Base-by-base conservation (phyloP, 2,888 invertebrate genomes). In the Erannis defoliaria region DNA sequence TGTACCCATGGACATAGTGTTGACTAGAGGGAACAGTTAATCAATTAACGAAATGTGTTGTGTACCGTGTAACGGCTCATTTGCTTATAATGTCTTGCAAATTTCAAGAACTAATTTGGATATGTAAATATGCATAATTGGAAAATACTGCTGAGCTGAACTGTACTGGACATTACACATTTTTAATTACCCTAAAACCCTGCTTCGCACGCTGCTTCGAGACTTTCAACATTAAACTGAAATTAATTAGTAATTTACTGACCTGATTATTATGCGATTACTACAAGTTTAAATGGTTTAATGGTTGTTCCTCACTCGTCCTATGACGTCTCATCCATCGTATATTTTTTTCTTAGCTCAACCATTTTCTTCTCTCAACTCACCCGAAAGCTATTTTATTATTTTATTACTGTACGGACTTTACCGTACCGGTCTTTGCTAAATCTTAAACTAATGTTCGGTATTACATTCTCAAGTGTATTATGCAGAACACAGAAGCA, bases 41-140 rank as follows among this genome's bases (percentile, higher is more conserved):
- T 79, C 81, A 82, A 82, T 85, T 82, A 84, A 78, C 73, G 62
- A 82, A 84, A 80, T 79, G 78, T 77, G 76, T 78, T 74, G 68
- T 74, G 71, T 79, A 78, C 78, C 75, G 73, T 73, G 71, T 74
- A 73, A 75, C 74, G 76, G 75, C 72, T 66, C 55, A 56, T 61
- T n/a, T 70, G 73, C 61, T 64, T 70, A 67, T 76, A 38, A 54
- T 58, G 35, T 48, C 26, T 42, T 42, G 56, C 64, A 67, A 75
- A 70, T 69, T 68, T 67, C 65, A 65, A 64, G 68, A 35, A 60
- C 48, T 55, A 40, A 56, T 61, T 63, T 68, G 66, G 70, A 60
- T 55, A 57, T 49, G 49, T 38, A 55, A 48, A 53, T 48, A 63
- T 71, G 58, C 40, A 26, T 48, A 40, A 38, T 38, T 18, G 38